Percentiles rank a stretch among this genome's conserved stretches.
These are phyloP conservation scores for Hydrophis major DNA, from an alignment of 2,797 vertebrate species.

Conservation along the genomic window DNA sequence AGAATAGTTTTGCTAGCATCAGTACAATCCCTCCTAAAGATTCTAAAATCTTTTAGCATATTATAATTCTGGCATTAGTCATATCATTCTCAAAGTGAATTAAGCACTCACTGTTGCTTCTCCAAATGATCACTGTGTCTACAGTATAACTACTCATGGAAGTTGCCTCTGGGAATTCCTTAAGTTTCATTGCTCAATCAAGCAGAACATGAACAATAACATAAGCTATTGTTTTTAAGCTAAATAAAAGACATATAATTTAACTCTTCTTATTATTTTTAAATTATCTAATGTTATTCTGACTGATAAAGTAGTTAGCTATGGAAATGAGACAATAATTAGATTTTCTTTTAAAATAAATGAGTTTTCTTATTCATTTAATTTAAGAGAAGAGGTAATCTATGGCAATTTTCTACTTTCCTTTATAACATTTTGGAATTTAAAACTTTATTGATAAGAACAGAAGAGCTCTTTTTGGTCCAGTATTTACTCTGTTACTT, in stretches of 20 bases:
- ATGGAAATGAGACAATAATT: not conserved
- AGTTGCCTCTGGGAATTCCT: not conserved
- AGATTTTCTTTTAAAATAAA: not conserved
- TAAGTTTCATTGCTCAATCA: not conserved
- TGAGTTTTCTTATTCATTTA: not conserved
- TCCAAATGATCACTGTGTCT: not conserved
- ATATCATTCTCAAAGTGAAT: not conserved
- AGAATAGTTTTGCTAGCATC: not conserved
- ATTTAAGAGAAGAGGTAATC: not conserved
- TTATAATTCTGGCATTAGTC: not conserved
- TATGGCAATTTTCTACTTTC: constrained; percentile 11
- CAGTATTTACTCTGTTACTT: constrained; percentile 8
- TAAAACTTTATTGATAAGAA: constrained; percentile 24
- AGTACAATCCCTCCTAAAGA: not conserved
- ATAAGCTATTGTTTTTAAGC: not conserved
- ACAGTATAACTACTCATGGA: not conserved
- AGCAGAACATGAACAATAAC: not conserved
- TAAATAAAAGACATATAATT: not conserved
- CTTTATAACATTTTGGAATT: not conserved
- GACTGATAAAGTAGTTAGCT: not conserved
- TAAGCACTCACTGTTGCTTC: not conserved
- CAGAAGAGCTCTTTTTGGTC: constrained; percentile 13
- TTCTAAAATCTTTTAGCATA: not conserved
- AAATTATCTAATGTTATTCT: not conserved
- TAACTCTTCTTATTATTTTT: not conserved